A percentile compares a stretch with the other conserved stretches of the same genome.
phyloP scores from a whole-genome alignment of 2,113 vertebrate genomes.

The Pachycephala philippinensis region DNA sequence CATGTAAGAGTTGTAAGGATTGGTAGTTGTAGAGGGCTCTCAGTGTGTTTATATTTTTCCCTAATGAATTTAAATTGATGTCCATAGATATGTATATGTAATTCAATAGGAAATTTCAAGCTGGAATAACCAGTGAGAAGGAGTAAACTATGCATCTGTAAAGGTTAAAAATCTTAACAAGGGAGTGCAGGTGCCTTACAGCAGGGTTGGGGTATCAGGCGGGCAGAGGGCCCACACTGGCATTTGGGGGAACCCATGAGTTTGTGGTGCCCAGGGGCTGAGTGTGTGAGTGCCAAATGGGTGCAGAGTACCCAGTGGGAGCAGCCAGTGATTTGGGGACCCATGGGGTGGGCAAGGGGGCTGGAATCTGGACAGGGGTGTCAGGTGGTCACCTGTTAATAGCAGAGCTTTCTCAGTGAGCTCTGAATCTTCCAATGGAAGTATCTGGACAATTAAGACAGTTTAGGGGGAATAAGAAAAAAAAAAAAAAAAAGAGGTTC shows the following conservation, averaged over 20 bases:
- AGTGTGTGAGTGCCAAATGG: neutral
- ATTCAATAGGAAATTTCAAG: neutral
- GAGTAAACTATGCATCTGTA: neutral
- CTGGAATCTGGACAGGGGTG: neutral
- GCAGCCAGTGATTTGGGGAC: fast-evolving
- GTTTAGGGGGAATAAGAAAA: fast-evolving
- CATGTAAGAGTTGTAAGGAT: fast-evolving
- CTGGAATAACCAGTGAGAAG: neutral
- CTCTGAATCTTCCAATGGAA: neutral
- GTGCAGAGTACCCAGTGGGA: neutral
- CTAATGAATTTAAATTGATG: neutral
- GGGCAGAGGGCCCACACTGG: fast-evolving
- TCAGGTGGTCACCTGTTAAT: fast-evolving
- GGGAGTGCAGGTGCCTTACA: neutral
- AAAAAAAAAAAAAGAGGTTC: fast-evolving
- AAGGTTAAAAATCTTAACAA: neutral
- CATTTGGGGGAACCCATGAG: fast-evolving
- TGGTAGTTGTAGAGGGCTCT: neutral
- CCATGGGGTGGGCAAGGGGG: fast-evolving
- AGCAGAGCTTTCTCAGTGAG: neutral
- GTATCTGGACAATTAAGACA: neutral
- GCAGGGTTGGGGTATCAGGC: neutral
- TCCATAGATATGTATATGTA: neutral
- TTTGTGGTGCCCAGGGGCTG: neutral
- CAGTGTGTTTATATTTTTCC: neutral